Evolutionary conservation across 2,113 vertebrate species (phyloP), one percentile per base, ranked within the genome.

Genomic region (Pachycephala philippinensis): DNA sequence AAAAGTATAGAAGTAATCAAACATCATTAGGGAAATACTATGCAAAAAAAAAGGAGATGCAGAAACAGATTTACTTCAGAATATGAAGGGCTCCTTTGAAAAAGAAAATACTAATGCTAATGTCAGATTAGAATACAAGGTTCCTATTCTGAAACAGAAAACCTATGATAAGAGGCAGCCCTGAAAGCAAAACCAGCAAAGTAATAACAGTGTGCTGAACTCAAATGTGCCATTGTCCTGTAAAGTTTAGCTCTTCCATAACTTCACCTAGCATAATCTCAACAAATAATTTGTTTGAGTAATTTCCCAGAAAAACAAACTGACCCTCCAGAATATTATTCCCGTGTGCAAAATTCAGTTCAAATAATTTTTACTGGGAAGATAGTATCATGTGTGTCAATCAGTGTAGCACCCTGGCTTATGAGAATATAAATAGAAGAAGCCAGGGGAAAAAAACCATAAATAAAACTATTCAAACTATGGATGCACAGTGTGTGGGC

Each of bases 141-240:
- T 78, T 93, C 37, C 71, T 84, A n/a, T 75, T 90, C 64, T 92
- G 92, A 92, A 93, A 90, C 40, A 78, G 80, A 93, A 93, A 92
- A 49, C 26, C 30, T 75, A 7, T 39, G 49, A 50, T 81, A 93
- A 91, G 37, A 86, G 52, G 63, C 56, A 92, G 75, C 5, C 2
- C 45, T 94, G 56, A 93, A 93, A 74, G 37, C 64, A 90, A 93
- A 84, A 82, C 47, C 50, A 90, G 68, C n/a, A 40, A 74, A 87
- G 54, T 42, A 83, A 2, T 83, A 86, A 59, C 16, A 35, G 61
- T 2, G 2, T 84, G 21, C 60, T 30, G 54, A 86, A 84, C 33
- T 84, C 56, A 71, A 52, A 65, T 60, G n/a, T 78, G 39, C 63
- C 47, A n/a, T 56, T 88, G 35, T 44, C 21, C 52, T 40, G 7